Evolutionary conservation across 2,888 invertebrate genomes (phyloP).

Genomic region (Thecophora atra): DNA sequence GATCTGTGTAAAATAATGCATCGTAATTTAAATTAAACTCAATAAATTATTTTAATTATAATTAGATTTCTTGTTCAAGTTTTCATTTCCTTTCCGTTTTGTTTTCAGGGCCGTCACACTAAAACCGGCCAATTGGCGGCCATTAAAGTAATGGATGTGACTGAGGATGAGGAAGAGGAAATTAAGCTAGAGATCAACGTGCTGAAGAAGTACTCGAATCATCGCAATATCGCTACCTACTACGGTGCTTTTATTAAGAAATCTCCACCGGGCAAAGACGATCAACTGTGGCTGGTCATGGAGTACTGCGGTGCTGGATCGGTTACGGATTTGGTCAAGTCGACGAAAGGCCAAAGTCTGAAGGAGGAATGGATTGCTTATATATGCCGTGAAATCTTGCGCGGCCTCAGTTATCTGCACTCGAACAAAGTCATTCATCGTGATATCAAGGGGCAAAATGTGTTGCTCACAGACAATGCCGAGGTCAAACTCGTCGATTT

Average conservation of each 20-base stretch:
- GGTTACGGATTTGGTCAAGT: constrained; percentile 98
- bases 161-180: constrained; percentile 99
- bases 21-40: no score
- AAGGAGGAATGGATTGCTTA: constrained; percentile 99
- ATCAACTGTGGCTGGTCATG: constrained; percentile 99
- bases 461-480: constrained; percentile 98
- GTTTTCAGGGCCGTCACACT: constrained; percentile 92
- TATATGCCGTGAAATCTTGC: constrained; percentile 93
- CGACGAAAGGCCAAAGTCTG: constrained; percentile 96
- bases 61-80: no score
- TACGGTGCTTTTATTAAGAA: constrained; percentile 99
- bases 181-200: constrained; percentile 99
- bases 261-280: constrained; percentile 97
- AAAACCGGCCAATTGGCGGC: constrained; percentile 99
- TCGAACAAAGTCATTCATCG: constrained; percentile 99
- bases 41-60: no score
- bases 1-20: no score
- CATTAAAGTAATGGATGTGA: constrained; percentile 99
- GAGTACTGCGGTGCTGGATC: constrained; percentile 99
- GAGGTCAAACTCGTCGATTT: constrained; percentile 99
- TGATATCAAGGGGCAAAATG: constrained; percentile 99
- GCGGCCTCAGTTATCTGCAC: constrained; percentile 97
- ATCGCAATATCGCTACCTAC: constrained; percentile 99
- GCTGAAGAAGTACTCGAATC: constrained; percentile 97
- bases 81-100: constrained; percentile 20